A percentile compares a stretch with the other conserved stretches of the same genome.
These are phyloP conservation scores for Plutella xylostella DNA, from an alignment of 2,888 invertebrate genomes.

Conservation along the genomic window DNA sequence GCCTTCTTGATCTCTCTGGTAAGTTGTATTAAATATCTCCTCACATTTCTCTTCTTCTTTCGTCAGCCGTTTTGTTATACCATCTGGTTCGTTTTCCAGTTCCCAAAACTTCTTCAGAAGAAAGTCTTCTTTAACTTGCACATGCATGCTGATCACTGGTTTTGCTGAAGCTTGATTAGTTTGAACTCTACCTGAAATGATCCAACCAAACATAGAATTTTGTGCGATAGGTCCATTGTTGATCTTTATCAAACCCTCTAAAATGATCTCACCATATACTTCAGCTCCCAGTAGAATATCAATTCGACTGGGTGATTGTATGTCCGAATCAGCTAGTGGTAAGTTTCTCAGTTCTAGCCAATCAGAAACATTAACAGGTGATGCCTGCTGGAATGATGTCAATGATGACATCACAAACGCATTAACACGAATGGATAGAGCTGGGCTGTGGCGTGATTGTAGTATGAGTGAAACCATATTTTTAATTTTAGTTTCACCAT, in stretches of 20 bases:
- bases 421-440: not conserved
- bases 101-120: conserved; percentile 20
- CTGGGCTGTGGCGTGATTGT: not conserved
- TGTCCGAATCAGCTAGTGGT: conserved; percentile 18
- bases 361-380: not conserved
- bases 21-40: conserved; percentile 15
- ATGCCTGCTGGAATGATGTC: not conserved
- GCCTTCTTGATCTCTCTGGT: conserved; percentile 15
- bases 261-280: conserved; percentile 13
- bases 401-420: not conserved
- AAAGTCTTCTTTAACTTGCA: too few species aligned
- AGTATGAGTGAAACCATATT: not conserved
- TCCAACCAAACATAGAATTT: too few species aligned
- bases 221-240: too few species aligned
- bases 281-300: too few species aligned
- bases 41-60: conserved; percentile 11
- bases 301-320: conserved; percentile 15
- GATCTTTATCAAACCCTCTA: conserved; percentile 12
- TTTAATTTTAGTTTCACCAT: not conserved
- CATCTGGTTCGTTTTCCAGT: too few species aligned
- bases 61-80: conserved; percentile 13
- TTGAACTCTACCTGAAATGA: conserved; percentile 16
- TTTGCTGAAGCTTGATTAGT: not conserved
- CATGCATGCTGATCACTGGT: too few species aligned
- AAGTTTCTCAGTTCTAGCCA: conserved; percentile 16